A percentile compares a stretch with the other conserved stretches of the same genome.
Conservation (phyloP, 2,888 invertebrate species). For the Lampropteryx suffumata region DNA sequence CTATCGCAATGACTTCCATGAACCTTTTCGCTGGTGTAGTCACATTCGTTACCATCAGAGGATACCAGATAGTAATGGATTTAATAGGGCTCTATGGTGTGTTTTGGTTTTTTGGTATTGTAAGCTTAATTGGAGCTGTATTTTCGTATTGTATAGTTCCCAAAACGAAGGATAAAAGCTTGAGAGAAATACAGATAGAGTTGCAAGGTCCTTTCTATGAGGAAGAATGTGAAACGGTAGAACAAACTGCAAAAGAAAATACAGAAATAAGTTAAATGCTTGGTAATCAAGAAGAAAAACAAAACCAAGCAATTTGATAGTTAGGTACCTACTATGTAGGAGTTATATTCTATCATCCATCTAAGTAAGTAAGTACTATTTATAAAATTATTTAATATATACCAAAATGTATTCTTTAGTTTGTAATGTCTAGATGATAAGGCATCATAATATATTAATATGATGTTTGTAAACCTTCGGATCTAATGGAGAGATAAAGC, state of each 20-base stretch:
- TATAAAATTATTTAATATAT: too few relatives aligned
- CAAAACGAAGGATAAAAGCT: slow-evolving; percentile 82
- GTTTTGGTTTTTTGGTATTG: slow-evolving; percentile 70
- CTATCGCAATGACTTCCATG: slow-evolving; percentile 72
- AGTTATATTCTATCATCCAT: too few relatives aligned
- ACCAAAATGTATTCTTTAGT: too few relatives aligned
- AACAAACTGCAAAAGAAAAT: slow-evolving; percentile 5
- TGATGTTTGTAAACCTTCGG: background rate
- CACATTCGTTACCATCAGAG: slow-evolving; percentile 72
- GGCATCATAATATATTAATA: too few relatives aligned
- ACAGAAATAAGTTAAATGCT: background rate
- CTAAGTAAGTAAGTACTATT: too few relatives aligned
- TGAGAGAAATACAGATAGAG: slow-evolving; percentile 78
- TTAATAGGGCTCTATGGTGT: slow-evolving; percentile 70
- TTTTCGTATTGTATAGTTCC: slow-evolving; percentile 73
- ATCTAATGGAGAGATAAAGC: background rate
- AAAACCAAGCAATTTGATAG: too few relatives aligned
- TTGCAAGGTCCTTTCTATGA: slow-evolving; percentile 54
- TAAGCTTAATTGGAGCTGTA: slow-evolving; percentile 64
- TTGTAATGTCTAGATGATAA: too few relatives aligned
- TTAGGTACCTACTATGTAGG: too few relatives aligned
- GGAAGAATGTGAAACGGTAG: slow-evolving; percentile 27
- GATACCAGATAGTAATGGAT: slow-evolving; percentile 74
- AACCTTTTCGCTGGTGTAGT: slow-evolving; percentile 65
- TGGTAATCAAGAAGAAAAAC: background rate